Evolutionary conservation across 2,797 vertebrate species (phyloP).

Genomic region (Sardinella longiceps): DNA sequence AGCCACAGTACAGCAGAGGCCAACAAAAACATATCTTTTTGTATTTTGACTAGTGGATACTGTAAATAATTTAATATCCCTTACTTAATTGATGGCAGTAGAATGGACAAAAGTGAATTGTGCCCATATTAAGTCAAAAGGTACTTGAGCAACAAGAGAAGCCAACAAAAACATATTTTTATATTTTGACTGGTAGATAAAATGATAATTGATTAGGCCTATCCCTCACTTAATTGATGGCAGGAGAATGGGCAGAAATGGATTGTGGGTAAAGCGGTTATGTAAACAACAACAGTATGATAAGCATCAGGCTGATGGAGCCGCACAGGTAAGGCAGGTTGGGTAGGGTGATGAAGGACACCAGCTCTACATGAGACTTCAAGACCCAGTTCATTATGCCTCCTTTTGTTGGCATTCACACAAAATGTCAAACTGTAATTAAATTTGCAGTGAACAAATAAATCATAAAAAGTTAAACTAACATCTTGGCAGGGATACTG

Average conservation of each 20-base stretch:
- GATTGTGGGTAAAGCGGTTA: background rate
- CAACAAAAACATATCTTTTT: no score
- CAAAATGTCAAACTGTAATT: slow-evolving; percentile 44
- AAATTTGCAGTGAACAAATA: slow-evolving; percentile 14
- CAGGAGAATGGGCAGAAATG: background rate
- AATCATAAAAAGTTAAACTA: slow-evolving; percentile 20
- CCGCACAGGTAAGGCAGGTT: background rate
- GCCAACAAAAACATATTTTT: no score
- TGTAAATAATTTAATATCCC: no score
- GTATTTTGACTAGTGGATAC: no score
- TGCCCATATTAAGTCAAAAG: no score
- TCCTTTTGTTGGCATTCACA: slow-evolving; percentile 40
- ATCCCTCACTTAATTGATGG: no score
- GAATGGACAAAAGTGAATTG: no score
- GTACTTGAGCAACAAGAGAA: no score
- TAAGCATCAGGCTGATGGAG: background rate
- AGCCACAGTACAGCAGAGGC: no score
- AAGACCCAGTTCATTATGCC: slow-evolving; percentile 2
- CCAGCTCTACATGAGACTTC: background rate
- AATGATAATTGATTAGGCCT: no score
- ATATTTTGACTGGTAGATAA: no score
- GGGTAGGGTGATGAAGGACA: background rate
- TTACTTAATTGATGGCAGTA: no score
- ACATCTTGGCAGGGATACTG: background rate
- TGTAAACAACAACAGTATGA: background rate